Percentiles rank a stretch among this genome's conserved stretches.
Conservation (phyloP, 2,113 vertebrate genomes). For the Leptodactylus fuscus region DNA sequence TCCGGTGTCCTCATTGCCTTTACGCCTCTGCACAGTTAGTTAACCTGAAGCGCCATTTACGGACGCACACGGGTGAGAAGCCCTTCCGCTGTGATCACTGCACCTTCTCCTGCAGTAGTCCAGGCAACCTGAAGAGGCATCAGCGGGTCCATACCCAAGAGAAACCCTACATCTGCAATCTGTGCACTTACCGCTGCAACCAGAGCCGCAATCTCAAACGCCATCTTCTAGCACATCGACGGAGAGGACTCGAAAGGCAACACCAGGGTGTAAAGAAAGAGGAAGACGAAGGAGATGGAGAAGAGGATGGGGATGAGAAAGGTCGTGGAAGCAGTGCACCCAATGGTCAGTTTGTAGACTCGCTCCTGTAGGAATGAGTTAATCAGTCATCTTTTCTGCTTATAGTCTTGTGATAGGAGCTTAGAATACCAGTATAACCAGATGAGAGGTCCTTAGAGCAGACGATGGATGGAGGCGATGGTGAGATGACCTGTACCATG, state of each 20-base stretch:
- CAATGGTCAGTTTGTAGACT: neutral
- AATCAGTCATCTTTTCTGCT: no score
- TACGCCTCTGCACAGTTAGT: conserved; percentile 96
- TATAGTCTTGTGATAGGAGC: no score
- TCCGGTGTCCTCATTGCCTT: conserved; percentile 88
- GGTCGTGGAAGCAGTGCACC: neutral
- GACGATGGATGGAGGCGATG: no score
- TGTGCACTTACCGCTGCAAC: conserved; percentile 73
- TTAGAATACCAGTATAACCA: no score
- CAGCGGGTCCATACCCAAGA: conserved; percentile 87
- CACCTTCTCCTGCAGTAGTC: conserved; percentile 93
- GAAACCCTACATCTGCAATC: conserved; percentile 72
- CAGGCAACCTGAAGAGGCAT: conserved; percentile 96
- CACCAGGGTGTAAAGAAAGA: neutral
- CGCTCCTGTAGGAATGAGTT: no score
- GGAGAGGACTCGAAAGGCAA: conserved; percentile 62
- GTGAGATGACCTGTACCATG: no score
- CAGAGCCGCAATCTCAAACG: conserved; percentile 74
- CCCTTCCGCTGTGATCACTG: conserved; percentile 94
- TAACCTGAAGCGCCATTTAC: conserved; percentile 94
- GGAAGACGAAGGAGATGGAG: conserved; percentile 61
- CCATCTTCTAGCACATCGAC: conserved; percentile 70
- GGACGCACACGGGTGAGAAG: conserved; percentile 96
- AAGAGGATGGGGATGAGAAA: neutral
- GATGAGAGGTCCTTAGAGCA: no score